Percentiles rank a stretch among this genome's conserved stretches.
phyloP scores from a whole-genome alignment of 2,797 vertebrate species.

The Sebastes iracundus region DNA sequence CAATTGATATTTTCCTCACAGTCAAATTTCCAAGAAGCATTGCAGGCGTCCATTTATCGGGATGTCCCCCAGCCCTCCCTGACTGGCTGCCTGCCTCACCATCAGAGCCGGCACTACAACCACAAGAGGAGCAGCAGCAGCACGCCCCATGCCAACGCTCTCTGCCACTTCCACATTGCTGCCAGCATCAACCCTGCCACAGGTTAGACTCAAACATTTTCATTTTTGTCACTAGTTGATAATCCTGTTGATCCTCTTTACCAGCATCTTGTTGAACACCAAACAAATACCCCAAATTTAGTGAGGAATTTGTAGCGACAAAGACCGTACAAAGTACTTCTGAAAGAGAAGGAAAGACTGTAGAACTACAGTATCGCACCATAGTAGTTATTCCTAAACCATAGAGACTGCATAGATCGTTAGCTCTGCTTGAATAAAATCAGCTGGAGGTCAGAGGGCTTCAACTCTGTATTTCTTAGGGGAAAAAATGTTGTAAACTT shows the following conservation, averaged over 20 bases:
- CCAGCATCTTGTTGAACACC: not conserved
- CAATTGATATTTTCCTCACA: slow-evolving; percentile 50
- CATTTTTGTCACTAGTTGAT: not conserved
- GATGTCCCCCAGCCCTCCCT: slow-evolving; percentile 85
- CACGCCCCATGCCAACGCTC: slow-evolving; percentile 89
- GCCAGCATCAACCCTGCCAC: slow-evolving; percentile 99
- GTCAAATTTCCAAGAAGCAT: slow-evolving; percentile 87
- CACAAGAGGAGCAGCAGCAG: slow-evolving; percentile 82
- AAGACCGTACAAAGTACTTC: not conserved
- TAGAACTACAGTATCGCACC: not conserved
- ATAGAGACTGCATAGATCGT: not conserved
- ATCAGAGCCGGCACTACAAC: slow-evolving; percentile 88
- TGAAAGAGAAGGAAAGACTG: not conserved
- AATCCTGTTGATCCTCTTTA: not conserved
- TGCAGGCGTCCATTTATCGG: slow-evolving; percentile 75
- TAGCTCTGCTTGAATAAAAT: slow-evolving; percentile 11
- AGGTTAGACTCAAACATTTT: slow-evolving; percentile 78
- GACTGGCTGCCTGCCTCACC: slow-evolving; percentile 87
- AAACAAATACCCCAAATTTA: not conserved
- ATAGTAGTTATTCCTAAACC: not conserved
- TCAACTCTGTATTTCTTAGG: slow-evolving; percentile 10
- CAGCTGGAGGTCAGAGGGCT: slow-evolving; percentile 12
- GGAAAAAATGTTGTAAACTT: slow-evolving; percentile 6
- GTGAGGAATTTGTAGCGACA: not conserved
- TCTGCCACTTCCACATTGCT: slow-evolving; percentile 98